Conservation (phyloP, 2,888 invertebrate genomes). For the Mylabris sibirica region DNA sequence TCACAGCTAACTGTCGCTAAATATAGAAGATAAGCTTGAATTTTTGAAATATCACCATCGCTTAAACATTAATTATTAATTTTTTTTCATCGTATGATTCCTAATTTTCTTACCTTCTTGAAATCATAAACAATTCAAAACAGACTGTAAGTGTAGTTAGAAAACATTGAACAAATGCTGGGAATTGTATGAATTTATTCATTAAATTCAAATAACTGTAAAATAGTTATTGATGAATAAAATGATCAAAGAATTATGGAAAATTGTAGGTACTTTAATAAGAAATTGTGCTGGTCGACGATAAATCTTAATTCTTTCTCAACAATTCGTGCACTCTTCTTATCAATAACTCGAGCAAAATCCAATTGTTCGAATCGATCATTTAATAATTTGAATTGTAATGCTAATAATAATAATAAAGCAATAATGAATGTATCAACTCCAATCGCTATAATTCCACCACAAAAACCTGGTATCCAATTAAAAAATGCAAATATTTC, state of each 20-base stretch:
- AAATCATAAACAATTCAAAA: slow-evolving; percentile 9
- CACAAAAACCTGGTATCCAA: neutral
- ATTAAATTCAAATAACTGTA: slow-evolving; percentile 3
- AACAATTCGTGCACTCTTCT: neutral
- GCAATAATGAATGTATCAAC: neutral
- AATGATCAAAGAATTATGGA: too few species aligned
- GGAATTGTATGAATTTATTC: slow-evolving; percentile 3
- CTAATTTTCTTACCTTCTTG: neutral
- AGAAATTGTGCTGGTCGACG: slow-evolving; percentile 9
- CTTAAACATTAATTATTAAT: neutral
- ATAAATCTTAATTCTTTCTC: slow-evolving; percentile 8
- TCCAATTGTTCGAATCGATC: neutral
- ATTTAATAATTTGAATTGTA: slow-evolving; percentile 10
- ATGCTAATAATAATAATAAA: neutral
- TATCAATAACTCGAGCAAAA: neutral
- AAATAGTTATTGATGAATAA: neutral
- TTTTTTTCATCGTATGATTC: neutral
- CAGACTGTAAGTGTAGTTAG: neutral
- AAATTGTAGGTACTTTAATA: neutral
- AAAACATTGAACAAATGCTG: neutral
- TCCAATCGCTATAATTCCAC: neutral
- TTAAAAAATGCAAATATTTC: neutral
- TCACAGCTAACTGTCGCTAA: neutral
- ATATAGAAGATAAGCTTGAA: neutral
- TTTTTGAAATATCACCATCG: neutral